phyloP scores from a whole-genome alignment of 2,888 invertebrate genomes.

The Drosophila siamana region DNA sequence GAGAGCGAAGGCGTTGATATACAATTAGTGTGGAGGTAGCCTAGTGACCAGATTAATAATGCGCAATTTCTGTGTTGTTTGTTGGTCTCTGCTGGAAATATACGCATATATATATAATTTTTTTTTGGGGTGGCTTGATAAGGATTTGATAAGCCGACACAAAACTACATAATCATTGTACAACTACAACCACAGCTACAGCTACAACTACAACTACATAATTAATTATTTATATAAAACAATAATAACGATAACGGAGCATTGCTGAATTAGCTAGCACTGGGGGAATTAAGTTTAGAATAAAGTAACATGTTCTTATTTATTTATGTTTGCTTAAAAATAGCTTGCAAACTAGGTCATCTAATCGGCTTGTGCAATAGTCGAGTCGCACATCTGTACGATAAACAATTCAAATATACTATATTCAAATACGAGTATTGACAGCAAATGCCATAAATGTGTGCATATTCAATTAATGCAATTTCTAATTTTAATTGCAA shows the following conservation, averaged over 20 bases:
- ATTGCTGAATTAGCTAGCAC: background rate
- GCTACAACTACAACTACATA: slow-evolving; percentile 1
- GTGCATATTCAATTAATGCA: slow-evolving; percentile 10
- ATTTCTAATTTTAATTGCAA: slow-evolving; percentile 6
- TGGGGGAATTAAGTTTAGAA: slow-evolving; percentile 15
- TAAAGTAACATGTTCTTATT: slow-evolving; percentile 9
- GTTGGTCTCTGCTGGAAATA: slow-evolving; percentile 13
- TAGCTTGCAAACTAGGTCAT: slow-evolving; percentile 49
- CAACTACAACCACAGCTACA: background rate
- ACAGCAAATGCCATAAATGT: slow-evolving; percentile 7
- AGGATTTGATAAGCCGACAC: slow-evolving; percentile 50
- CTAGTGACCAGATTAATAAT: slow-evolving; percentile 26
- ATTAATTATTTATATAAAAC: slow-evolving; percentile 12
- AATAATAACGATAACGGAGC: slow-evolving; percentile 16
- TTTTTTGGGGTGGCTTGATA: slow-evolving; percentile 31
- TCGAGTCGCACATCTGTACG: background rate
- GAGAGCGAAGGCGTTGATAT: too few species aligned
- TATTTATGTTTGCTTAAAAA: slow-evolving; percentile 39
- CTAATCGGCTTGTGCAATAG: slow-evolving; percentile 43
- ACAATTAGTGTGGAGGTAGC: background rate
- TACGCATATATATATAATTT: too few species aligned
- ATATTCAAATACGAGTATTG: slow-evolving; percentile 3
- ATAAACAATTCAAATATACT: slow-evolving; percentile 7
- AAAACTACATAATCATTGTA: slow-evolving; percentile 11
- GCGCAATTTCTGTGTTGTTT: slow-evolving; percentile 31